Conservation (phyloP, 2,888 invertebrate species). For the Phytoseiulus persimilis region DNA sequence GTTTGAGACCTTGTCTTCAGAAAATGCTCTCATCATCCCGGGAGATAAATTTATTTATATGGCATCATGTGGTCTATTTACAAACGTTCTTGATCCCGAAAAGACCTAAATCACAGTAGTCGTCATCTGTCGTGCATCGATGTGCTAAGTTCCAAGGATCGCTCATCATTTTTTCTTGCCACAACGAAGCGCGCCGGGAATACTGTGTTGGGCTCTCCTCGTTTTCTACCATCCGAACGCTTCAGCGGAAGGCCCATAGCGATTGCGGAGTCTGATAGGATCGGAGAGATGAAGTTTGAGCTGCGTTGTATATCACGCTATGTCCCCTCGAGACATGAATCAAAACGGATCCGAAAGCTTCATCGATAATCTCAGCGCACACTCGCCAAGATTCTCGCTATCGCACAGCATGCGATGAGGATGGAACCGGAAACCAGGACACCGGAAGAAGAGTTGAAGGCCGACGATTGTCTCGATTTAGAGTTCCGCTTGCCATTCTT, state of each 20-base stretch:
- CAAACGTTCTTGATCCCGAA: background rate
- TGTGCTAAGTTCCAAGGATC: background rate
- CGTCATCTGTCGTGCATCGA: background rate
- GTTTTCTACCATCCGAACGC: too few species aligned
- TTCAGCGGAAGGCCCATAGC: too few species aligned
- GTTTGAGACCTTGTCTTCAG: too few species aligned
- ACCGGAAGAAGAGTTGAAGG: background rate
- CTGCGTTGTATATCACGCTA: background rate
- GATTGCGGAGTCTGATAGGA: background rate
- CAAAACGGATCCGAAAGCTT: background rate
- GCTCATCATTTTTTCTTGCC: background rate
- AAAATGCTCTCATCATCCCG: too few species aligned
- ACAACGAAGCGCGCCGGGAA: too few species aligned
- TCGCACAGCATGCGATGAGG: background rate
- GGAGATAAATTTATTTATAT: background rate
- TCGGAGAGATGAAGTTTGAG: background rate
- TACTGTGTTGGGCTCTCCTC: too few species aligned
- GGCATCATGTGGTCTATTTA: background rate
- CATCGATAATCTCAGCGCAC: background rate
- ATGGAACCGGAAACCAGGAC: background rate
- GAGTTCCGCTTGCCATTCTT: slow-evolving; percentile 23
- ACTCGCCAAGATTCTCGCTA: background rate
- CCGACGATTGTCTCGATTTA: background rate
- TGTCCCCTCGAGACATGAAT: background rate
- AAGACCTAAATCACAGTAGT: background rate